Conservation (phyloP, 2,113 vertebrate species). For the Diphyllodes magnificus region DNA sequence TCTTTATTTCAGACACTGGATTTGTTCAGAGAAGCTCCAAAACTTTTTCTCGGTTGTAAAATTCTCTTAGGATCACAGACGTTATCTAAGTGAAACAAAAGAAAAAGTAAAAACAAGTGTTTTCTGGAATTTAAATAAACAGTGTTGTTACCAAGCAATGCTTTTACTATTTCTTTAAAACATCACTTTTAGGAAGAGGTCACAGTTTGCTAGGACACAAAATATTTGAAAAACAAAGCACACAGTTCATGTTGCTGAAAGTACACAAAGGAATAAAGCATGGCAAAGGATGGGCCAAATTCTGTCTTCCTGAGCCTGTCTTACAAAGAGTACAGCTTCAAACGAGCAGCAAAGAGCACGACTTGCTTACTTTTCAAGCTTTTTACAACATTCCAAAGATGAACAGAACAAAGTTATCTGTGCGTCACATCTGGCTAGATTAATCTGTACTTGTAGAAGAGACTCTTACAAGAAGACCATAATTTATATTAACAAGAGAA, state of each 20-base stretch:
- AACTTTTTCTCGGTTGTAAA: not conserved
- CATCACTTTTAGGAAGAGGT: not conserved
- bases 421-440: not conserved
- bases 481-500: not conserved
- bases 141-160: not conserved
- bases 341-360: not conserved
- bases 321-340: not conserved
- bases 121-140: conserved; percentile 3
- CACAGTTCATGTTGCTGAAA: not conserved
- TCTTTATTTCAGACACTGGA: not conserved
- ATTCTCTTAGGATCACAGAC: not conserved
- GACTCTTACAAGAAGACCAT: not conserved
- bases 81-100: not conserved
- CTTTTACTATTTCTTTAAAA: conserved; percentile 7
- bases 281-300: not conserved
- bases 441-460: not conserved
- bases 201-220: conserved; percentile 4
- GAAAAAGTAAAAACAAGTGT: not conserved
- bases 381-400: not conserved
- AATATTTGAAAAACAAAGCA: conserved; percentile 36
- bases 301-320: not conserved
- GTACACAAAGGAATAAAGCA: not conserved
- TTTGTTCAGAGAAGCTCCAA: not conserved
- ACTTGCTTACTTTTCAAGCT: not conserved
- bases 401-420: not conserved